Base-by-base conservation (phyloP, 2,797 vertebrate genomes). In the Danio choprae region DNA sequence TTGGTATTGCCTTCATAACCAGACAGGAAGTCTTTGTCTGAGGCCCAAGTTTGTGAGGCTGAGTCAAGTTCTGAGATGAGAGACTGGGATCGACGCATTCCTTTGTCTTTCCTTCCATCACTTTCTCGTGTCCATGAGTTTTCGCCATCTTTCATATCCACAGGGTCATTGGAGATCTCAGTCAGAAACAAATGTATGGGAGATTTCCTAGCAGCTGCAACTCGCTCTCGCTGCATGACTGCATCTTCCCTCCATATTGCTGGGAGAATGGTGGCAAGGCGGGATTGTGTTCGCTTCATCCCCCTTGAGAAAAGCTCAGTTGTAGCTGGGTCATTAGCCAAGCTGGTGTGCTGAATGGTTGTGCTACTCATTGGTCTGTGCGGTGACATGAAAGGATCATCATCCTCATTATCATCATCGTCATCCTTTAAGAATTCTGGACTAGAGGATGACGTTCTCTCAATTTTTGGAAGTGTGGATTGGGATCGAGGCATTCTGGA, bases 121-220 rank as follows among this genome's bases (percentile, higher is more conserved):
- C 15, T 89, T 38, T 90, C 84, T 20, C 29, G 88, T 56, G 87
- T 86, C 89, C 90, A 93, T 7, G 86, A 84, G n/a, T 43, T 65
- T 41, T 85, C 85, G 36, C 93, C 92, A 0, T 86, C 80, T 84
- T 89, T 93, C 29, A 88, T 73, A 62, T 93, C 91, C 13, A 44
- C 84, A 0, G 91, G 84, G 69, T 94, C 94, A 16, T 85, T 93
- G 0, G 93, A 92, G 87, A 95, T 92, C 86, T 95, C 94, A 0
- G 94, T 95, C 77, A 95, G 88, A 82, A 95, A 95, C 84, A 95
- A 87, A 82, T 95, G 94, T 92, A 94, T 93, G 20, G 94, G 94
- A 60, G 94, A 95, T 84, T 93, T 94, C 84, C 85, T 93, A 44
- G 92, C 90, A 2, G 92, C 85, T 0, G 89, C 85, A 29, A 91